Base-by-base conservation (phyloP, 2,888 invertebrate species). In the Netelia fuscicornis region DNA sequence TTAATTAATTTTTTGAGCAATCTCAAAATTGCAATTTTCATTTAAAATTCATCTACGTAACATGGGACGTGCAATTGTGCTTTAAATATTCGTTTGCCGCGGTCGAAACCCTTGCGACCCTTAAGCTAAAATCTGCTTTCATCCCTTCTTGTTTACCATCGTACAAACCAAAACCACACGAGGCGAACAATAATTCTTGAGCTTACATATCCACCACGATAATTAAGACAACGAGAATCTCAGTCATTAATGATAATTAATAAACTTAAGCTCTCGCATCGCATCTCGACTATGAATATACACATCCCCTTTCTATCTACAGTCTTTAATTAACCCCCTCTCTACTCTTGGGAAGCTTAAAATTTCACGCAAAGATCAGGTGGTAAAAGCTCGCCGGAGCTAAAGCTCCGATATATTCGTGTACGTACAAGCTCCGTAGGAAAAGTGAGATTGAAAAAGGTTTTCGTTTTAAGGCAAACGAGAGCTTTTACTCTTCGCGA, bases 401-500 rank as follows among this genome's bases (percentile, higher is more conserved):
- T 3, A 10, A 48, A 11, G 30, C 13, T 25, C 20, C n/a, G 17
- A 11, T 67, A 56, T 42, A 60, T 72, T 6, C 52, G 20, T 23
- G 25, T 62, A 62, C 30, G 25, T 30, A 25, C 11, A 10, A 10
- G 13, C 37, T 13, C 30, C 30, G 30, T 37, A 20, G 67, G 11
- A 30, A 58, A n/a, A 71, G 54, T 62, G 48, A 65, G 71, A 84
- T 84, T 79, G 68, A 82, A 82, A 81, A 78, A 75, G 75, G 72
- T 30, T 70, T 42, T 64, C 77, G 78, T 72, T 76, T 79, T 76
- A 79, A 65, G 82, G 67, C 30, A 82, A 81, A 81, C 85, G 82
- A 76, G 85, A 67, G 72, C 82, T 76, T 82, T 82, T 67, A 78
- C 71, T 80, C 83, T 79, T 13, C 62, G 65, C 64, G 76, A 79